Percentiles rank a stretch among this genome's conserved stretches.
phyloP scores from a whole-genome alignment of 2,113 vertebrate species.

The Ellobius talpinus region DNA sequence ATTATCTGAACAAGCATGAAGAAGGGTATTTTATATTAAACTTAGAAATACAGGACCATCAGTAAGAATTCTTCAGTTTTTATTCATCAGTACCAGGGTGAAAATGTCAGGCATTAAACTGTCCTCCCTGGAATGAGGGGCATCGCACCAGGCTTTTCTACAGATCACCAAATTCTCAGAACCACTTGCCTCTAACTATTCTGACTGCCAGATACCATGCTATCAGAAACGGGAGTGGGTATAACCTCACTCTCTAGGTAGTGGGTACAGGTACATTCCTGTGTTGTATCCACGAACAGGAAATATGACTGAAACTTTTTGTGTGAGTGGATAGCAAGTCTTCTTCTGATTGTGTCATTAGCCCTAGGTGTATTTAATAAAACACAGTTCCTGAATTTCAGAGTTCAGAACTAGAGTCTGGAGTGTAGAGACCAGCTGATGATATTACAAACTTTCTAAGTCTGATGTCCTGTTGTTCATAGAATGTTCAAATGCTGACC shows the following conservation, averaged over 20 bases:
- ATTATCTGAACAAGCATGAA: background rate
- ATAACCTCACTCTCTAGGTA: background rate
- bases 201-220: background rate
- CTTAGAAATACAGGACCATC: slow-evolving; percentile 22
- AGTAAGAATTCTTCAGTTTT: slow-evolving; percentile 35
- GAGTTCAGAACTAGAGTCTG: slow-evolving; percentile 28
- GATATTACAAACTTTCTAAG: background rate
- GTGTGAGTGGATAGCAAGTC: background rate
- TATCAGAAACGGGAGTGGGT: background rate
- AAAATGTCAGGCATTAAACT: background rate
- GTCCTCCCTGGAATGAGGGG: too few relatives aligned
- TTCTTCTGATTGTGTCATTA: slow-evolving; percentile 33
- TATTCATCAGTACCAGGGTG: background rate
- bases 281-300: background rate
- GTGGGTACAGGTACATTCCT: background rate
- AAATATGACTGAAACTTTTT: background rate
- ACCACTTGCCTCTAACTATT: background rate
- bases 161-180: background rate
- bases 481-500: background rate
- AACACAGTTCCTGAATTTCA: slow-evolving; percentile 2
- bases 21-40: slow-evolving; percentile 10
- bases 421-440: background rate
- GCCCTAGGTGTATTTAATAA: background rate
- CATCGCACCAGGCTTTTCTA: background rate
- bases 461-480: background rate